phyloP scores from a whole-genome alignment of 2,113 vertebrate genomes.

The Syrrhaptes paradoxus region DNA sequence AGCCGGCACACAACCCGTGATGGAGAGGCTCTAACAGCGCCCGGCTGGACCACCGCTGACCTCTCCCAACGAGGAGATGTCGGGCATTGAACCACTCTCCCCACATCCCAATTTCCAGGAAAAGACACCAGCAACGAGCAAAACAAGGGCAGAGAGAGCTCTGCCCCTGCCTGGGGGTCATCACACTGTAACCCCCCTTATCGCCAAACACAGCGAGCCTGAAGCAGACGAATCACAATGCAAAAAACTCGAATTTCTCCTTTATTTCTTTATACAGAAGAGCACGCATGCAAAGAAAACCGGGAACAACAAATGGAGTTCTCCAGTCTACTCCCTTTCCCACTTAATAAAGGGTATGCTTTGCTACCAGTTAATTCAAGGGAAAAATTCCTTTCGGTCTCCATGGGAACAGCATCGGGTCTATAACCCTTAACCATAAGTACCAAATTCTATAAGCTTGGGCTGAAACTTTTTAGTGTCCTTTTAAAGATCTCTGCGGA shows the following conservation, averaged over 20 bases:
- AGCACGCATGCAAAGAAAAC: not conserved
- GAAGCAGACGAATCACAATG: not conserved
- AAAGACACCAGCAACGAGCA: not conserved
- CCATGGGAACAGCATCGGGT: slow-evolving; percentile 41
- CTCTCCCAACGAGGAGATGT: not conserved
- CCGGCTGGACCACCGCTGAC: not conserved
- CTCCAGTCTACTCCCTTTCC: not conserved
- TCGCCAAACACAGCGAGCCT: not conserved
- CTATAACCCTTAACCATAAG: slow-evolving; percentile 47
- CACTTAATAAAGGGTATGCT: not conserved
- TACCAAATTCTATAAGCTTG: slow-evolving; percentile 56
- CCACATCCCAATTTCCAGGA: not conserved
- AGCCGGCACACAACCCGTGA: accelerated
- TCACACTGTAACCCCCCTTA: not conserved
- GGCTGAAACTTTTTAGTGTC: slow-evolving; percentile 45
- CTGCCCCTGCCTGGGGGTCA: not conserved
- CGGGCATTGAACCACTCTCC: not conserved
- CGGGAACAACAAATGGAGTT: not conserved
- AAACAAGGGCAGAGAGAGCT: not conserved
- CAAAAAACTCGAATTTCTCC: not conserved
- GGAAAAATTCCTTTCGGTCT: slow-evolving; percentile 49
- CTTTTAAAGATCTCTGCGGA: slow-evolving; percentile 34
- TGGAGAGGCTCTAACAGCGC: not conserved
- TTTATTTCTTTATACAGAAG: not conserved
- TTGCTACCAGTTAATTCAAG: slow-evolving; percentile 46